phyloP scores from a whole-genome alignment of 1,140 invertebrate species.

The Melitaea cinxia region DNA sequence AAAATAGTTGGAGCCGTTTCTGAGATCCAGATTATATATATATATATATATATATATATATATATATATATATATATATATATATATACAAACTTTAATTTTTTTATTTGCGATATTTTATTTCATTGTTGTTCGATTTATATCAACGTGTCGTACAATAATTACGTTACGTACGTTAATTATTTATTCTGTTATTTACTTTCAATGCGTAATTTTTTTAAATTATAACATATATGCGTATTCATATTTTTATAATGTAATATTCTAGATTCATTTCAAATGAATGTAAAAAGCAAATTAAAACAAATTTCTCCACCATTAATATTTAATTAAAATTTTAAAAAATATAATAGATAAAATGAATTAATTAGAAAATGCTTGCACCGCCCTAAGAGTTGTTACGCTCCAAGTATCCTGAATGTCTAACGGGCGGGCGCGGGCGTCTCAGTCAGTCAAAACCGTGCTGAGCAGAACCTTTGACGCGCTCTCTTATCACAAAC shows the following conservation, averaged over 20 bases:
- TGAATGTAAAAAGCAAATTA: neutral
- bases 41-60: too few species aligned
- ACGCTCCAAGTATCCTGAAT: conserved; percentile 67
- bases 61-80: neutral
- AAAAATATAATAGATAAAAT: conserved; percentile 5
- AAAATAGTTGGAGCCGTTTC: too few species aligned
- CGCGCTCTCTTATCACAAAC: conserved; percentile 31
- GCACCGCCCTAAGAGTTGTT: conserved; percentile 64
- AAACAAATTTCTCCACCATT: neutral
- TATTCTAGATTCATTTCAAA: neutral
- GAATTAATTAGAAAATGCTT: conserved; percentile 30
- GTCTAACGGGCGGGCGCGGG: conserved; percentile 34
- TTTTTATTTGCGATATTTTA: neutral
- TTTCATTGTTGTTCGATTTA: too few species aligned
- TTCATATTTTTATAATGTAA: too few species aligned
- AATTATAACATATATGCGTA: too few species aligned
- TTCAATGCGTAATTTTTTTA: too few species aligned
- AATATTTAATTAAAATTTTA: neutral
- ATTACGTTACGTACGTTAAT: too few species aligned
- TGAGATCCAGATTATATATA: too few species aligned
- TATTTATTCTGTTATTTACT: neutral
- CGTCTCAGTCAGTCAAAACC: conserved; percentile 42
- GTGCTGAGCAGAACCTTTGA: conserved; percentile 38
- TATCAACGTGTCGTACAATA: too few species aligned
- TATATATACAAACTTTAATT: neutral